A percentile compares a stretch with the other conserved stretches of the same genome.
phyloP scores from a whole-genome alignment of 1,140 invertebrate genomes.

The Papilio dardanus region DNA sequence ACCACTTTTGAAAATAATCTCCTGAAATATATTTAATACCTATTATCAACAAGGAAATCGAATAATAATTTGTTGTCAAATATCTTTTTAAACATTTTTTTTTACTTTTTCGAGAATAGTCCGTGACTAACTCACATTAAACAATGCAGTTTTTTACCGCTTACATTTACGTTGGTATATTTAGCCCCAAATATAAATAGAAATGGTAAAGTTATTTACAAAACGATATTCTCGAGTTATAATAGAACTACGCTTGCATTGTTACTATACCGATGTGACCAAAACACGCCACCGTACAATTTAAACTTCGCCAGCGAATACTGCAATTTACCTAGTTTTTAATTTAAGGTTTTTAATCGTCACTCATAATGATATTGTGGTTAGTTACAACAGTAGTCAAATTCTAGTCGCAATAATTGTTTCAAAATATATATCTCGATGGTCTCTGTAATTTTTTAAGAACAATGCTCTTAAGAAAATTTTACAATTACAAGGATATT shows the following conservation, averaged over 20 bases:
- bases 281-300: slow-evolving; percentile 20
- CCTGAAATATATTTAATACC: no score
- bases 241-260: slow-evolving; percentile 6
- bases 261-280: slow-evolving; percentile 9
- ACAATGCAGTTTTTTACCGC: background rate
- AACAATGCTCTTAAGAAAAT: background rate
- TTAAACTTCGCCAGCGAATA: slow-evolving; percentile 9
- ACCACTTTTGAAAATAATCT: no score
- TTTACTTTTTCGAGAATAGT: background rate
- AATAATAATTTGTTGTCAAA: no score
- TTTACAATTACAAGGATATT: background rate
- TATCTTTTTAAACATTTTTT: no score
- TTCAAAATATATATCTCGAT: no score
- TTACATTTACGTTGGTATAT: background rate
- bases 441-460: no score
- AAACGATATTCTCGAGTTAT: slow-evolving; percentile 13
- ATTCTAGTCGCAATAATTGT: no score
- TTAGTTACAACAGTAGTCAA: background rate
- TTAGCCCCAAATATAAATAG: background rate
- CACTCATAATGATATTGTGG: no score
- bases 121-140: background rate
- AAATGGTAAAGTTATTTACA: background rate
- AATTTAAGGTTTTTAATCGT: background rate
- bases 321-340: background rate
- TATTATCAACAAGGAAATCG: no score